These are phyloP conservation scores for Melanotaenia duboulayi DNA, from an alignment of 2,113 vertebrate species.

Conservation along the genomic window DNA sequence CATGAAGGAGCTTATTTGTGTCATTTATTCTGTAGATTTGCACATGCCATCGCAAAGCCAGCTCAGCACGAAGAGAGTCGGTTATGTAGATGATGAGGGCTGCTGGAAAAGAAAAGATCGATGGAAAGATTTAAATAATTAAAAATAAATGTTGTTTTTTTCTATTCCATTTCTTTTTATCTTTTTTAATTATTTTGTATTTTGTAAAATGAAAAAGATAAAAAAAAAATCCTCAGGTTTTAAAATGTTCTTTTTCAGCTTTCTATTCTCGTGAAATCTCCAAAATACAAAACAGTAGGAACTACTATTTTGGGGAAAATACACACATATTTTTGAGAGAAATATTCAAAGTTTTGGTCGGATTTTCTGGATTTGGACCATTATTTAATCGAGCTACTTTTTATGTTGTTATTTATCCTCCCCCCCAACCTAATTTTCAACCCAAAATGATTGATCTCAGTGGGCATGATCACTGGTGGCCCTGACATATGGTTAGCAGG, in stretches of 20 bases:
- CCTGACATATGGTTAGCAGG: slow-evolving; percentile 84
- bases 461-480: slow-evolving; percentile 60
- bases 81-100: slow-evolving; percentile 6
- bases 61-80: slow-evolving; percentile 7
- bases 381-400: slow-evolving; percentile 23
- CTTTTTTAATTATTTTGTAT: no score
- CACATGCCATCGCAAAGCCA: slow-evolving; percentile 30
- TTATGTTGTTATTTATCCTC: background rate
- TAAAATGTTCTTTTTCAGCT: no score
- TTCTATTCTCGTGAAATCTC: background rate
- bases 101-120: background rate
- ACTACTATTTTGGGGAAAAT: background rate
- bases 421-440: slow-evolving; percentile 6
- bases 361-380: slow-evolving; percentile 11
- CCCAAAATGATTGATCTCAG: slow-evolving; percentile 62
- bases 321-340: background rate
- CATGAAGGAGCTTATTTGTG: slow-evolving; percentile 39
- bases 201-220: no score
- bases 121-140: background rate
- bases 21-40: slow-evolving; percentile 47
- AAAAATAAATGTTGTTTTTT: no score
- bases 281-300: background rate
- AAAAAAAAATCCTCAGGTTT: no score
- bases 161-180: no score
- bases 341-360: background rate